Base-by-base conservation (phyloP, 2,113 vertebrate species). In the Archocentrus centrarchus region DNA sequence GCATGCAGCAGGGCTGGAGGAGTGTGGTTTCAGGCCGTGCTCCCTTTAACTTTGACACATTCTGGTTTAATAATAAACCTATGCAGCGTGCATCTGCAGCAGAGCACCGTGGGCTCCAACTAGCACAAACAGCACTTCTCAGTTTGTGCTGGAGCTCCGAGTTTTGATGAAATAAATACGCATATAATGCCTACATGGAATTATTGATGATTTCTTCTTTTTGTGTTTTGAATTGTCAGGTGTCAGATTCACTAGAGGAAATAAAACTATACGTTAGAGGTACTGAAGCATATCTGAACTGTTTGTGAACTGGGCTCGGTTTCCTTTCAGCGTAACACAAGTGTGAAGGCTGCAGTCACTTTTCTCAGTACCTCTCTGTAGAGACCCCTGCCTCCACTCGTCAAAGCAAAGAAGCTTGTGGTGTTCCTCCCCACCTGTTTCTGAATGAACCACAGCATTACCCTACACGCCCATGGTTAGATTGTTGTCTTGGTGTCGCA, bases 31-130 rank as follows among this genome's bases (percentile, higher is more conserved):
- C 59, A 61, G 77, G 44, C 39, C 44, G 14, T 17, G 44, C 35
- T 15, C 79, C 37, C 61, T 62, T 30, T 24, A 47, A 39, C 62
- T 73, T 24, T 92, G 90, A 87, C 22, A 7, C 82, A 62, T 13
- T 79, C 11, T 30, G 63, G 18, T 89, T 89, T 85, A 87, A 86
- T 90, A 86, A 91, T 64, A 88, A 76, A 79, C 77, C 75, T 37
- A 1, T 61, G 27, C 13, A n/a, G 37, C 22, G 0, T 88, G 88
- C 89, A 92, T 91, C 81, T 92, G 91, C 91, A 90, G 82, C 87
- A 81, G 61, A 60, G 88, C 83, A 79, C 2, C 4, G 14, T 70
- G 53, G 73, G 77, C 81, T 88, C 35, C 83, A 53, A 2, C 44
- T 11, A 47, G 73, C 61, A 59, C 17, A 39, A 61, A 59, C 81